Base-by-base conservation (phyloP, 2,797 vertebrate species). In the Leptodactylus fallax region DNA sequence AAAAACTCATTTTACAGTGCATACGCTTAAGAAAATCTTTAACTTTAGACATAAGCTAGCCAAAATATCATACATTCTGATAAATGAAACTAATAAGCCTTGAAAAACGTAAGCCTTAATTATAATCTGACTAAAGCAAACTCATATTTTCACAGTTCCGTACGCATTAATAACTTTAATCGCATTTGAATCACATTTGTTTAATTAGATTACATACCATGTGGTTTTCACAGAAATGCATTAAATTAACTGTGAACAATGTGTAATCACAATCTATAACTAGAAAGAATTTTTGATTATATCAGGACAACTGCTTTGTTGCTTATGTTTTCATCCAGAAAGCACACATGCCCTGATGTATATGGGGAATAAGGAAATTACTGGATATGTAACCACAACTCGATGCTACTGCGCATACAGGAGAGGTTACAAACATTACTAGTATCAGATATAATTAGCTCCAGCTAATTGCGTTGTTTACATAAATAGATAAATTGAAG, bases 181-280 rank as follows among this genome's bases (percentile, higher is more conserved):
- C 72, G 53, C 80, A 83, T 87, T 83, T 78, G 72, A 87, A 87
- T 87, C 86, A 78, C 86, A 83, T 87, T 83, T 87, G 86, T 83
- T 87, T 87, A 87, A 87, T 87, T 87, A 87, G 86, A 87, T 87
- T 87, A 87, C 80, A 87, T 83, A 87, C 80, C 71, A 87, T 87
- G 86, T 83, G 86, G 71, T 83, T 87, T 83, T 76, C 80, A 83
- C 80, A 87, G 71, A 60, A 83, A 65, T 83, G 80, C 58, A 83
- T 83, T 87, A 87, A 87, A 87, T 87, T 83, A 87, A 83, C 86
- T 87, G 86, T 87, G 86, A 87, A 82, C 79, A 87, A 87, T 82
- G 80, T 87, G 79, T 82, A 87, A 87, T 87, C 71, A 81, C 86
- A 78, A 83, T 78, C 72, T 82, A 87, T 47, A 55, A 83, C 80